Evolutionary conservation across 2,888 invertebrate genomes (phyloP).

Genomic region (Plutella xylostella): DNA sequence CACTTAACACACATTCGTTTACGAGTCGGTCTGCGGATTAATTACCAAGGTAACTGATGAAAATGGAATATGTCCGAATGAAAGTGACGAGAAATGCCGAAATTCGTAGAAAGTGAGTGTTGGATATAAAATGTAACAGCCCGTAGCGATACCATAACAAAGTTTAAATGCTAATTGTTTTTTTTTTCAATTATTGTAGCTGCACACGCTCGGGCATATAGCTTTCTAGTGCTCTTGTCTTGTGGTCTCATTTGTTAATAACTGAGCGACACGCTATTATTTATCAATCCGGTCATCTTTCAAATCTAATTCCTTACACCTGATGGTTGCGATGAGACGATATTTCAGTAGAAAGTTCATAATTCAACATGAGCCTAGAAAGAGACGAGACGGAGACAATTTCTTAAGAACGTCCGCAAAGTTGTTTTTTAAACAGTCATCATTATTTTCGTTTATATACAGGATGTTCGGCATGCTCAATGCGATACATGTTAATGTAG

Average conservation of each 20-base stretch:
- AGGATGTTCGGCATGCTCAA: no score
- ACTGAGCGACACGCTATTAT: background rate
- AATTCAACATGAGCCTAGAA: no score
- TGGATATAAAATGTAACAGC: conserved; percentile 36
- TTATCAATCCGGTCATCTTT: background rate
- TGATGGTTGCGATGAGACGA: no score
- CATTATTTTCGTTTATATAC: no score
- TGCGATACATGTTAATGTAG: no score
- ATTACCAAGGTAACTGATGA: no score
- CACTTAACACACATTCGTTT: no score
- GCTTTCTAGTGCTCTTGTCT: background rate
- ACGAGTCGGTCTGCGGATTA: no score
- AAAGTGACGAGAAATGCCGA: conserved; percentile 17
- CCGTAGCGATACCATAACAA: conserved; percentile 32
- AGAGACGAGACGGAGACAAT: no score
- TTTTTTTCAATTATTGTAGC: conserved; percentile 42
- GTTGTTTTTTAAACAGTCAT: no score
- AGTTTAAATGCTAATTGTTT: conserved; percentile 47
- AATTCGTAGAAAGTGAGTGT: conserved; percentile 57
- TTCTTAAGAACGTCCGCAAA: no score
- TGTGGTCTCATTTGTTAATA: background rate
- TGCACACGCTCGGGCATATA: conserved; percentile 13
- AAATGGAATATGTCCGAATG: background rate
- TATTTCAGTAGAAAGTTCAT: no score
- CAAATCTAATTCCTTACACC: background rate